These are phyloP conservation scores for Diuraphis noxia DNA, from an alignment of 1,140 invertebrate species.

Conservation along the genomic window DNA sequence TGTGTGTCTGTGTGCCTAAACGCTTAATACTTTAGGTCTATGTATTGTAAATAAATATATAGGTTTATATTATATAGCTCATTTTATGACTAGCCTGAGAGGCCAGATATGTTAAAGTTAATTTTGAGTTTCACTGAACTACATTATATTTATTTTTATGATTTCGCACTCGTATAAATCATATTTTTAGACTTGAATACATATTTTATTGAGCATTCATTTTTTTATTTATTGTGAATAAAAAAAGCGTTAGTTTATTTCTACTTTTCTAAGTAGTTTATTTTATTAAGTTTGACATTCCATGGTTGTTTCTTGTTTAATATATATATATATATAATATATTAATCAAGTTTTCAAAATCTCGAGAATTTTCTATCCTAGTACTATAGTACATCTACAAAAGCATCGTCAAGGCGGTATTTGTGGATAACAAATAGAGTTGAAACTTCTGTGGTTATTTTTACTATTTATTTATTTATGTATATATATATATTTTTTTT, in stretches of 20 bases:
- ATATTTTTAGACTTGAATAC: background rate
- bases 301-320: background rate
- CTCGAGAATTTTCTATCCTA: background rate
- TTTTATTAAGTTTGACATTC: background rate
- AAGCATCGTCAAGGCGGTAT: background rate
- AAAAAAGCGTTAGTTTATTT: background rate
- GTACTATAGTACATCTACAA: background rate
- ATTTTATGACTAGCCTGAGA: conserved; percentile 11
- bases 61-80: background rate
- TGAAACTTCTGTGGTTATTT: background rate
- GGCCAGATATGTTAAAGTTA: conserved; percentile 15
- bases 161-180: background rate
- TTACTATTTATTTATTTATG: background rate
- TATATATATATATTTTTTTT: no score
- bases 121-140: conserved; percentile 5
- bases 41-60: background rate
- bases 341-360: background rate
- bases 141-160: background rate
- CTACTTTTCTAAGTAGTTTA: background rate
- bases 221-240: background rate
- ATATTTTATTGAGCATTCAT: background rate
- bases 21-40: conserved; percentile 26
- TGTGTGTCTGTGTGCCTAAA: conserved; percentile 18
- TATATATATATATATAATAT: background rate
- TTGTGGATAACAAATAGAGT: background rate